Evolutionary conservation across 1,140 invertebrate genomes (phyloP).

Genomic region (Papilio machaon): DNA sequence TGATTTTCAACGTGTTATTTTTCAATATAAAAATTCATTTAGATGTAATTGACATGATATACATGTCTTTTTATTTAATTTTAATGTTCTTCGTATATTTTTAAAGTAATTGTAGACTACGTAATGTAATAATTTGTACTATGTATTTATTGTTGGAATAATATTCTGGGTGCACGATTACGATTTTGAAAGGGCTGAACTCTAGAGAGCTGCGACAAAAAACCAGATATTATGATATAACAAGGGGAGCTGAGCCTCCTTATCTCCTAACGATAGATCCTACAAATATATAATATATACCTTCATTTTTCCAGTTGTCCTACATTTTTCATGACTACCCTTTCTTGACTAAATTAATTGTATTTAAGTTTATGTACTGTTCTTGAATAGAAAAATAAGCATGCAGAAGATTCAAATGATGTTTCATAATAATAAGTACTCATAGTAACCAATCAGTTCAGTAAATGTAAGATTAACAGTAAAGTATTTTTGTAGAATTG

Average conservation of each 20-base stretch:
- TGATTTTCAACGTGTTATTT: constrained; percentile 47
- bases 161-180: background rate
- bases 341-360: background rate
- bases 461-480: background rate
- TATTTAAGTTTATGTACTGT: background rate
- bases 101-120: background rate
- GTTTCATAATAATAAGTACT: background rate
- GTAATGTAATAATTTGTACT: background rate
- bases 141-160: background rate
- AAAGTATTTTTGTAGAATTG: background rate
- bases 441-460: background rate
- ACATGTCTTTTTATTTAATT: constrained; percentile 12
- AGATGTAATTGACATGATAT: background rate
- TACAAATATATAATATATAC: background rate
- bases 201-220: background rate
- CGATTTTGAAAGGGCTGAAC: background rate
- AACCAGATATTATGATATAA: background rate
- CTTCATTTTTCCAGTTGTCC: background rate
- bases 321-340: background rate
- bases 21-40: constrained; percentile 9
- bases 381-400: background rate
- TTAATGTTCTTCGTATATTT: background rate
- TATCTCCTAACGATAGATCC: background rate
- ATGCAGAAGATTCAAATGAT: background rate
- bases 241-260: no score